Base-by-base conservation (phyloP, 2,888 invertebrate genomes). In the Aporophyla nigra region DNA sequence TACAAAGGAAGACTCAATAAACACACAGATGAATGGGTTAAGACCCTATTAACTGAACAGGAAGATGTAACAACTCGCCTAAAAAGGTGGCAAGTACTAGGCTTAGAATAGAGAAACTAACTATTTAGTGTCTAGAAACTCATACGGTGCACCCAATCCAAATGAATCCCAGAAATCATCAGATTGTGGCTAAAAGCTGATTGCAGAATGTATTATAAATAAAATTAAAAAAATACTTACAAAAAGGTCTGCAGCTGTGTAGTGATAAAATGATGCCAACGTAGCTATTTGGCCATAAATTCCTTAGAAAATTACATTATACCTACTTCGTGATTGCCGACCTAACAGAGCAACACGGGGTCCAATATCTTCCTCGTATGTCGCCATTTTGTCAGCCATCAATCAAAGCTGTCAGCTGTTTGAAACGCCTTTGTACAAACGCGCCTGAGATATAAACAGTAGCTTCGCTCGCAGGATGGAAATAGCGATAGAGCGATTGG, bases 301-400 rank as follows among this genome's bases (percentile, higher is more conserved):
- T 74, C 70, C 49, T 5, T 24, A 68, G 59, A 70, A 67, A 72
- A 73, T 80, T 62, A 10, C 74, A 66, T 49, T 58, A 54, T 19
- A 12, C n/a, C n/a, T n/a, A n/a, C 33, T 72, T 14, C 62, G 14
- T 71, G 40, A 75, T 85, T 61, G 49, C 51, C 56, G 66, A 24
- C 14, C 53, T 46, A 70, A 43, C 43, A 68, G 56, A 58, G 67
- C 69, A 43, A 77, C 76, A 74, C 51, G 46, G n/a, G 65, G 68
- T 74, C 62, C 43, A 19, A 63, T 61, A 74, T 71, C 83, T 85
- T 84, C 86, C 84, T 80, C 53, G 24, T 86, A 73, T 83, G 86
- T 83, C 84, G 80, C 63, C 84, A 86, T 80, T 77, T 66, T 76
- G 69, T 83, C 86, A 80, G 70, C 21, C 77, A 83, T 85, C 84